A percentile compares a stretch with the other conserved stretches of the same genome.
phyloP scores from a whole-genome alignment of 2,797 vertebrate species.

The Leontocebus nigricollis region DNA sequence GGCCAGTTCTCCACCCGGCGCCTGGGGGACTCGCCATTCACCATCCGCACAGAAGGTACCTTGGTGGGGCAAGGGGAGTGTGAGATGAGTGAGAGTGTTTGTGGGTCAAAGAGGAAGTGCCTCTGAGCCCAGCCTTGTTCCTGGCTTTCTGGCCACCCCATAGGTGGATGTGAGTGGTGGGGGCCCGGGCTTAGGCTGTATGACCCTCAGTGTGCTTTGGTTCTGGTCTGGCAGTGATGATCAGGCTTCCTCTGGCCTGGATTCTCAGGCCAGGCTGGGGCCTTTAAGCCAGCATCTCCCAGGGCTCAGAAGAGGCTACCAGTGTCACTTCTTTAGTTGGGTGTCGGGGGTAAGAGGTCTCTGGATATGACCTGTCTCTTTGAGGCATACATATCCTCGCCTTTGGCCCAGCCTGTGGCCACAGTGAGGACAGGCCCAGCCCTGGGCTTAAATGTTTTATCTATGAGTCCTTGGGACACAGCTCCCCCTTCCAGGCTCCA shows the following conservation, averaged over 20 bases:
- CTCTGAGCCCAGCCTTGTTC: background rate
- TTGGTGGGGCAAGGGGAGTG: background rate
- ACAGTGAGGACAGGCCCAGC: background rate
- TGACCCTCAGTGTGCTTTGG: fast-evolving
- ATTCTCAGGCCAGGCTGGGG: background rate
- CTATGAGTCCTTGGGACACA: background rate
- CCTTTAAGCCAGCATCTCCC: background rate
- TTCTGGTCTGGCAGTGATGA: background rate
- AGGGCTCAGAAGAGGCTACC: background rate
- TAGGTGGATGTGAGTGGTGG: background rate
- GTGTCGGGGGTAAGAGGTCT: background rate
- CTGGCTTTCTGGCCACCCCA: background rate
- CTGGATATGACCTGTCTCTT: background rate
- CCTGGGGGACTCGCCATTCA: conserved; percentile 94
- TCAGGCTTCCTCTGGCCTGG: background rate
- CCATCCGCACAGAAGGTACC: conserved; percentile 94
- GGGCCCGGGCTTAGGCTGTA: no score
- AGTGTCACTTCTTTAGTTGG: background rate
- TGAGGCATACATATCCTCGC: background rate
- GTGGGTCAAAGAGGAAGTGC: background rate
- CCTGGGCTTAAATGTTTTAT: fast-evolving
- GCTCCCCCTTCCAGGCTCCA: background rate
- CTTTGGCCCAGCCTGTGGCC: background rate
- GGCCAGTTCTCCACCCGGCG: conserved; percentile 95
- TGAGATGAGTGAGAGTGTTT: no score